phyloP scores from a whole-genome alignment of 1,140 invertebrate species.

The Whitmania pigra region DNA sequence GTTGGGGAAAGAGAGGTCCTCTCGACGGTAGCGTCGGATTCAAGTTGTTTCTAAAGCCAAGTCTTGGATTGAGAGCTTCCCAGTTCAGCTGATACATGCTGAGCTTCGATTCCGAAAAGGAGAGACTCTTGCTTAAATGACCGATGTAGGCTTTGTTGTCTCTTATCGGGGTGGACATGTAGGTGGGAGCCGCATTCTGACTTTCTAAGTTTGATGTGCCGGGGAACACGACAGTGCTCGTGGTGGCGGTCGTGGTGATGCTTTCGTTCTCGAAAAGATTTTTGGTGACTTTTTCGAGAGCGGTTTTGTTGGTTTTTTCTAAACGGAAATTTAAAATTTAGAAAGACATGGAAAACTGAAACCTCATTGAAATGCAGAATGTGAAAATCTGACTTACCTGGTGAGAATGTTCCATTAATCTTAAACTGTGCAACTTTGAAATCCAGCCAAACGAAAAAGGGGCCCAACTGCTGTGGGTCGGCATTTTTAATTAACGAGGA shows the following conservation, averaged over 20 bases:
- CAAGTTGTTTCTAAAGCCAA: neutral
- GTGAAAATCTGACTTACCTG: slow-evolving; percentile 4
- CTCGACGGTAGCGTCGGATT: neutral
- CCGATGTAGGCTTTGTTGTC: neutral
- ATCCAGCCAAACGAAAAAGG: slow-evolving; percentile 25
- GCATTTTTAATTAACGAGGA: slow-evolving; percentile 21
- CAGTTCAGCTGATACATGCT: neutral
- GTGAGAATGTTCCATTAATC: slow-evolving; percentile 17
- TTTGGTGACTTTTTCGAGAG: slow-evolving; percentile 8
- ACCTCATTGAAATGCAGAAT: neutral
- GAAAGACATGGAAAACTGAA: no score
- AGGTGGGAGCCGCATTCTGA: neutral
- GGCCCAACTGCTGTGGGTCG: slow-evolving; percentile 16
- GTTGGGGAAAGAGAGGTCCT: neutral
- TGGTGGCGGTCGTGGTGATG: neutral
- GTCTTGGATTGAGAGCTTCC: neutral
- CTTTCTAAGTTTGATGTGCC: neutral
- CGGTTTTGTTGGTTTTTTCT: neutral
- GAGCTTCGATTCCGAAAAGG: neutral
- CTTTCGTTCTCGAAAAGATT: neutral
- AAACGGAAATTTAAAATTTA: neutral
- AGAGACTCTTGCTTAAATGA: slow-evolving; percentile 1
- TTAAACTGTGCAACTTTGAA: slow-evolving; percentile 24
- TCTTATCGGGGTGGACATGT: neutral
- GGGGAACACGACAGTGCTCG: no score